Base-by-base conservation (phyloP, 2,797 vertebrate species). In the Rachycentron canadum region DNA sequence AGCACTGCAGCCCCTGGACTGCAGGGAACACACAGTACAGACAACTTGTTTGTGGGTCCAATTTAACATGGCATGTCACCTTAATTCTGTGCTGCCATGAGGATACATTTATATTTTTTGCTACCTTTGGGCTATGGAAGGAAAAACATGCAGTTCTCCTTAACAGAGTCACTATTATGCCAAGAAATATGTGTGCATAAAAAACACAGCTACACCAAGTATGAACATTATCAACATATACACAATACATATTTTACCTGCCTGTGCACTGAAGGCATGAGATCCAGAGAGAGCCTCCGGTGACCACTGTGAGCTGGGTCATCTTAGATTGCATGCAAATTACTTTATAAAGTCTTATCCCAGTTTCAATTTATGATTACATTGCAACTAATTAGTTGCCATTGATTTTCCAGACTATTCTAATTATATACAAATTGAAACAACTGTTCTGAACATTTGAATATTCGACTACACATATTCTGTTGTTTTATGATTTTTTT, bases 1-100 rank as follows among this genome's bases (percentile, higher is more conserved):
- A 98, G 75, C 97, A 98, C 94, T 96, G 97, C 68, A 98, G 95
- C 8, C 95, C 96, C 0, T 91, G 88, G 52, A 90, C 97, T 98
- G 76, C 50, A 66, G 72, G 12, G 28, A 28, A 69, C 21, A 88
- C 52, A 47, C 14, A 40, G 16, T 0, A 53, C 41, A 63, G 30
- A 69, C 49, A 65, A 17, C 52, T 30, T 60, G 26, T 74, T 71
- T 55, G 2, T n/a, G 34, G 32, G 8, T 38, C 16, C 0, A 58
- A 17, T 60, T 50, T 17, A 41, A 60, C 8, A 58, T 53, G 25
- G 53, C 45, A 11, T 60, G 30, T n/a, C n/a, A 32, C 14, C 45
- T 32, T 68, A 11, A 50, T 71, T 1, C 14, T 43, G 60, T 69
- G 21, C 26, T 40, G 34, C 25, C 14, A 49, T 45, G 19, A 12